Base-by-base conservation (phyloP, 2,888 invertebrate species). In the Philhelius pedissequus region DNA sequence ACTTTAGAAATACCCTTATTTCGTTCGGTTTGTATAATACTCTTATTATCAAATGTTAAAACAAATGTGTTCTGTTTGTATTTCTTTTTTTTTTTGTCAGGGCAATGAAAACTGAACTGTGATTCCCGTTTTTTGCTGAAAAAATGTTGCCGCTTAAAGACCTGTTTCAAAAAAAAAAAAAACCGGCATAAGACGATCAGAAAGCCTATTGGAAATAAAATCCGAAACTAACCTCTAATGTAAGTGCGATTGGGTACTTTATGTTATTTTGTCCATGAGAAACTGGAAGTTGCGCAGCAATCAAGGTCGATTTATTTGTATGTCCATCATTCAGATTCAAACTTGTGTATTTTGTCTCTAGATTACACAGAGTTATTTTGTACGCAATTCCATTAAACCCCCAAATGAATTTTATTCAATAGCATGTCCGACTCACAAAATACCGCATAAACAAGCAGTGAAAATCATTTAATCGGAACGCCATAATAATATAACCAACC, bases 401-500 rank as follows among this genome's bases (percentile, higher is more conserved):
- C 25, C 7, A 20, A 77, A 82, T 77, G 45, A 48, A 32, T 64
- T 68, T 69, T 52, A 35, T 43, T 38, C 52, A 71, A 81, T 78
- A 73, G n/a, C 60, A 73, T 78, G 68, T 73, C 78, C 62, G 48
- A 40, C 69, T 69, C n/a, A 48, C 32, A 13, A 32, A 60, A 52
- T 40, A 64, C 60, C 54, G 35, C 56, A 60, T 13, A 73, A 50
- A 13, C 20, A 30, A 38, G 11, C 45, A 64, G 48, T 13, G 48
- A 66, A 79, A 75, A 25, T 69, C 79, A 83, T 79, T 83, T 64
- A 79, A 54, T 75, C 66, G 79, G 52, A 83, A 83, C 74, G 62
- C 38, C 52, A 54, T 35, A 25, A 68, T 32, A 45, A 50, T 8
- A 60, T 35, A 62, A 40, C 52, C 20, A 62, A 40, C 52, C 20